Conservation (phyloP, 1,140 invertebrate species). For the Drosophila melanica region DNA sequence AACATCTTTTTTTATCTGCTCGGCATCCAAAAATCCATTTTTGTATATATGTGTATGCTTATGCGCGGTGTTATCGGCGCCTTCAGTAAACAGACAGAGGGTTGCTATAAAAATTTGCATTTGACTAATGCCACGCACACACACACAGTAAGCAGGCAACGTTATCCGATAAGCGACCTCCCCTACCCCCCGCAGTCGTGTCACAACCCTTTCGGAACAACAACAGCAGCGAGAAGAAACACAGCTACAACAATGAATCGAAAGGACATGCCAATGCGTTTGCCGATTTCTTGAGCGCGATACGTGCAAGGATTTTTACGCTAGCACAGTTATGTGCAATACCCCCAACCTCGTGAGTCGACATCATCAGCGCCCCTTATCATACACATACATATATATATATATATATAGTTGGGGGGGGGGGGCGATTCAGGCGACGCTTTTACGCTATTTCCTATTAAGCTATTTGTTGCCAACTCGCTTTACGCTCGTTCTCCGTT, state of each 20-base stretch:
- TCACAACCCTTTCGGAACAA: slow-evolving; percentile 57
- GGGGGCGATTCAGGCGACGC: slow-evolving; percentile 42
- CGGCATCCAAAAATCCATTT: slow-evolving; percentile 58
- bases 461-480: slow-evolving; percentile 71
- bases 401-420: slow-evolving; percentile 13
- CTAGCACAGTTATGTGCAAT: slow-evolving; percentile 30
- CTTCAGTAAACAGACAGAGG: slow-evolving; percentile 60
- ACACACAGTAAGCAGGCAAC: slow-evolving; percentile 13
- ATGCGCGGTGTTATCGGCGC: slow-evolving; percentile 68
- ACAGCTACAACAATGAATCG: slow-evolving; percentile 37
- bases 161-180: slow-evolving; percentile 54
- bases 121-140: slow-evolving; percentile 65
- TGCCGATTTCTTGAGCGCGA: slow-evolving; percentile 73
- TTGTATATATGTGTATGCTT: slow-evolving; percentile 57
- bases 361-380: slow-evolving; percentile 7
- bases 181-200: slow-evolving; percentile 12
- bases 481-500: slow-evolving; percentile 43
- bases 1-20: not conserved
- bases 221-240: slow-evolving; percentile 9
- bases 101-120: slow-evolving; percentile 78
- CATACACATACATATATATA: slow-evolving; percentile 8
- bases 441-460: slow-evolving; percentile 80
- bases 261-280: slow-evolving; percentile 70
- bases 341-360: not conserved
- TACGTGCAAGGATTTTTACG: slow-evolving; percentile 75